Percentiles rank a stretch among this genome's conserved stretches.
Conservation (phyloP, 2,797 vertebrate species). For the Diglossa cyanea region DNA sequence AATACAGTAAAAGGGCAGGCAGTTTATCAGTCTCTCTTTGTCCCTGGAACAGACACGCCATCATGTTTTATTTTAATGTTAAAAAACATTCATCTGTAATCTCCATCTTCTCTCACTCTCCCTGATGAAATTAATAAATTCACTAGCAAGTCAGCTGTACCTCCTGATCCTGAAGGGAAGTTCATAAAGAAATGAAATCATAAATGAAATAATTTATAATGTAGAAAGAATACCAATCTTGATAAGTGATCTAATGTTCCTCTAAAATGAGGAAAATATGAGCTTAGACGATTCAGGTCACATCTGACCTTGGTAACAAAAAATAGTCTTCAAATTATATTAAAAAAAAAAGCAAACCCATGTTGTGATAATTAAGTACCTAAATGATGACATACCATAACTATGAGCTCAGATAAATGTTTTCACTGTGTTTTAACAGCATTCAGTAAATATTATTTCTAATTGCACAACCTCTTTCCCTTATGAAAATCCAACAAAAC, state of each 20-base stretch:
- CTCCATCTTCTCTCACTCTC: neutral
- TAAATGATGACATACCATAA: neutral
- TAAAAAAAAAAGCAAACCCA: neutral
- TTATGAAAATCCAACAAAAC: neutral
- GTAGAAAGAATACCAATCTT: neutral
- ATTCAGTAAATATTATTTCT: neutral
- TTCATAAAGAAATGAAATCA: neutral
- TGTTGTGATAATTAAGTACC: rapidly evolving
- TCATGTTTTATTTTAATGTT: neutral
- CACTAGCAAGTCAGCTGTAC: neutral
- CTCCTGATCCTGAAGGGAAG: neutral
- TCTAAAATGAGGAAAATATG: neutral
- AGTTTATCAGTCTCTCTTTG: neutral
- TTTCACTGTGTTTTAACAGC: neutral
- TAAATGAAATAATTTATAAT: neutral
- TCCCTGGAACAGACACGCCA: rapidly evolving
- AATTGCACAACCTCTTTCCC: neutral
- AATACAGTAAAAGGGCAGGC: neutral
- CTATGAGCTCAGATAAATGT: neutral
- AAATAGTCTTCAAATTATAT: neutral
- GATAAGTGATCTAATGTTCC: neutral
- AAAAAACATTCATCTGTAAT: neutral
- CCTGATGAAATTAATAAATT: neutral
- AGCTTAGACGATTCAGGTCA: neutral
- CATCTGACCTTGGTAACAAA: neutral